Base-by-base conservation (phyloP, 2,113 vertebrate genomes). In the Oenanthe oenanthe region DNA sequence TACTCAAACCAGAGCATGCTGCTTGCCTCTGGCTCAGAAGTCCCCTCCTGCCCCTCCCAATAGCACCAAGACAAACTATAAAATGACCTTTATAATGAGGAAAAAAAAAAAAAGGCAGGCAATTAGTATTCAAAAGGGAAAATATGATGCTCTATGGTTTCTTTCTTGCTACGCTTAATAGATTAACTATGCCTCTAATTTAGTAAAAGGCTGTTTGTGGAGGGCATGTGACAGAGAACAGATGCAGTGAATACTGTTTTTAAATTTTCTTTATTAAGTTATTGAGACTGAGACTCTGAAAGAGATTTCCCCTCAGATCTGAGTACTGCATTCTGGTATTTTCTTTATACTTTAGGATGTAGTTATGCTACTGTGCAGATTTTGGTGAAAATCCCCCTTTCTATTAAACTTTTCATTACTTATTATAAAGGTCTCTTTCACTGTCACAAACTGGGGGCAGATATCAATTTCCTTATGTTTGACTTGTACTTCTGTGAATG, bases 121-220 rank as follows among this genome's bases (percentile, higher is more conserved):
- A 91, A 92, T 94, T 93, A 88, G 80, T 84, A 75, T 61, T 57
- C 38, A 62, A 54, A 79, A 92, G 31, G 63, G 91, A 95, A 96
- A 96, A 95, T 82, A 85, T 58, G 82, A 88, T 85, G 76, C 26
- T 92, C 26, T 85, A 70, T 68, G 85, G 82, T 78, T 74, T 85
- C 73, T 74, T 89, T 85, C 83, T 85, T 86, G 43, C 57, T 85
- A 60, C 5, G 15, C 85, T 96, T 88, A 95, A 92, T 90, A 87
- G 93, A 95, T 97, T 95, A 95, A 96, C 80, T 91, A 53, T 74
- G 91, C 31, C 73, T 81, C 73, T 89, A 95, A 87, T 89, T 84
- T 70, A 78, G 67, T 93, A 78, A 92, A 86, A 76, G 88, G 56
- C 83, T 95, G 80, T 82, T 74, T 91, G 88, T 63, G 53, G n/a